Evolutionary conservation across 1,140 invertebrate genomes (phyloP).

Genomic region (Agrilus planipennis): DNA sequence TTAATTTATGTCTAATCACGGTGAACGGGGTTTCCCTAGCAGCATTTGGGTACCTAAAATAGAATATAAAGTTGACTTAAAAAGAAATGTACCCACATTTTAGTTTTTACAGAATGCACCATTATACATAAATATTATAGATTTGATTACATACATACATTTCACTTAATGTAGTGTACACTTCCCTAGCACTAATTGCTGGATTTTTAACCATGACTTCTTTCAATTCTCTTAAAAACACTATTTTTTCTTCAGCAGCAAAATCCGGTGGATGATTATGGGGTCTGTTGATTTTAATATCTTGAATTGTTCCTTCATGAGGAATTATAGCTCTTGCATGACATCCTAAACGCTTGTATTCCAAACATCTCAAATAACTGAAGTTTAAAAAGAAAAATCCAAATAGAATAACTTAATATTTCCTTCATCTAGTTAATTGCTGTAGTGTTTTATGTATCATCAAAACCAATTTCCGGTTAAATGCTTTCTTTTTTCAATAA

Average conservation of each 20-base stretch:
- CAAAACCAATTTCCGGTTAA: too few relatives aligned
- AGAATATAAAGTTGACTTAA: neutral
- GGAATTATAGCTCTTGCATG: constrained; percentile 27
- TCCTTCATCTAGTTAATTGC: too few relatives aligned
- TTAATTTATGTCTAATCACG: constrained; percentile 23
- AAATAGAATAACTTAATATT: too few relatives aligned
- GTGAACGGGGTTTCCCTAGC: constrained; percentile 23
- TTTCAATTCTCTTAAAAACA: constrained; percentile 26
- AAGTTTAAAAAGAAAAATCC: too few relatives aligned
- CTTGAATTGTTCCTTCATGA: constrained; percentile 23
- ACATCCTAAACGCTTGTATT: constrained; percentile 27
- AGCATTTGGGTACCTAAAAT: constrained; percentile 27
- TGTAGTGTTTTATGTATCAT: too few relatives aligned
- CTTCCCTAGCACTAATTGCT: constrained; percentile 13
- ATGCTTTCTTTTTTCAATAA: too few relatives aligned
- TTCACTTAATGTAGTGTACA: constrained; percentile 22
- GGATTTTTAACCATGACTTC: constrained; percentile 22
- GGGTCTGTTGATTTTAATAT: constrained; percentile 27
- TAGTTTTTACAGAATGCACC: neutral
- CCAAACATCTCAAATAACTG: constrained; percentile 26
- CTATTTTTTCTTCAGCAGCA: constrained; percentile 27
- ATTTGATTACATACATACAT: constrained; percentile 14
- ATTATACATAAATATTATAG: neutral
- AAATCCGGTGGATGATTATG: constrained; percentile 30
- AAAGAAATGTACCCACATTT: neutral